Evolutionary conservation across 2,797 vertebrate species (phyloP), one percentile per base, ranked within the genome.

Genomic region (Caiman crocodilus): DNA sequence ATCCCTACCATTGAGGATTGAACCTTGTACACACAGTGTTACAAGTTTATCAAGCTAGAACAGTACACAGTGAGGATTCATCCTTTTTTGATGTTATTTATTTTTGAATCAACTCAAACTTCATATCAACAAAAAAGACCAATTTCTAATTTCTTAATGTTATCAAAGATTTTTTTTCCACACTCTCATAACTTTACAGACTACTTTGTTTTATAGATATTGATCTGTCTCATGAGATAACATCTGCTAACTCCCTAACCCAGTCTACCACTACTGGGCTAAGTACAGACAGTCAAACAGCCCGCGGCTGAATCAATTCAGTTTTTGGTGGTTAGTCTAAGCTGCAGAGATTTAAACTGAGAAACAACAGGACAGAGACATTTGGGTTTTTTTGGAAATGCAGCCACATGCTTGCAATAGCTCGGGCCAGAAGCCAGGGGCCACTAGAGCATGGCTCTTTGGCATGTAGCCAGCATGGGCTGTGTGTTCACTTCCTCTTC

Each of bases 121-220:
- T 88, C 18, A 61, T 78, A 71, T 14, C 78, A 21, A 7, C 28
- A 93, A 93, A 95, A 61, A 4, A 2, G n/a, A 42, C 26, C 4
- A 10, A 23, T 60, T 86, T 21, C 0, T 0, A 4, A 57, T 0
- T 9, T 79, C 55, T 84, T 81, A 88, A 80, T 71, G 32, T 35
- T 30, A 23, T 23, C 30, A 35, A 50, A 67, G 90, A 89, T 7
- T 4, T 6, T 65, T 1, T 83, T 92, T 84, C 56, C 3, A 30
- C 69, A 82, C 26, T 42, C 21, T 76, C 32, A 88, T 88, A 96
- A 82, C 25, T 35, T 90, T 94, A 88, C 28, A 89, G 79, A 42
- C 42, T 71, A 71, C 13, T 71, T 71, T 71, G 35, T 11, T 42
- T 2, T 71, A 4, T 28, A 9, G 42, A 56, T 59, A 25, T 71